phyloP scores from a whole-genome alignment of 2,888 invertebrate genomes.

The Trachelus stipa region DNA sequence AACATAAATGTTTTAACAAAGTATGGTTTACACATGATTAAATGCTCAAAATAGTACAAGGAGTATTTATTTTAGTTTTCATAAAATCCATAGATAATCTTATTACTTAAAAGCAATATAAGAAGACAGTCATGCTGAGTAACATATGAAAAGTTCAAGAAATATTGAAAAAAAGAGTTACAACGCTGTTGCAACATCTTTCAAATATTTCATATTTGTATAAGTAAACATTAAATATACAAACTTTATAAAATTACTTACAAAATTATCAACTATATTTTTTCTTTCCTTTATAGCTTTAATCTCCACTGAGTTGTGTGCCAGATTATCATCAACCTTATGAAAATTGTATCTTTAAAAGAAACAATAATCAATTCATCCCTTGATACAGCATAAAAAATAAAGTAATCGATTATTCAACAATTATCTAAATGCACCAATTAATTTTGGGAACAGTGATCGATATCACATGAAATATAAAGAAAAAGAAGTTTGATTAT shows the following conservation, averaged over 20 bases:
- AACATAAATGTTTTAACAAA: neutral
- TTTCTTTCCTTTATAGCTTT: no score
- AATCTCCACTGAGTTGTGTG: no score
- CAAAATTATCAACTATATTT: neutral
- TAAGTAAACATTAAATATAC: neutral
- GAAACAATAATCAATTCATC: no score
- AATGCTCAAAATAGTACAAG: neutral
- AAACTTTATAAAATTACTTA: neutral
- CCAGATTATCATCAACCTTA: no score
- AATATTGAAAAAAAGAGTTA: no score
- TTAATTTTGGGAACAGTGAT: neutral
- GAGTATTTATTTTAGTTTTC: neutral
- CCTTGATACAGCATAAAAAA: no score
- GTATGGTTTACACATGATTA: neutral
- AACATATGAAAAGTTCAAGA: neutral
- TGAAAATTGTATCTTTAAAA: no score
- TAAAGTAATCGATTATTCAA: no score
- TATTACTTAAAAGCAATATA: neutral
- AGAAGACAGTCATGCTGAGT: neutral
- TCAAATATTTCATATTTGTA: neutral
- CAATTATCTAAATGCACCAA: neutral
- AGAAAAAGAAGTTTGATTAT: neutral
- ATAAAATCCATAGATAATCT: neutral
- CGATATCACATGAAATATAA: neutral
- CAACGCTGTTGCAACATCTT: no score